Percentiles rank a stretch among this genome's conserved stretches.
phyloP scores from a whole-genome alignment of 1,140 invertebrate species.

The Ceratina australensis region DNA sequence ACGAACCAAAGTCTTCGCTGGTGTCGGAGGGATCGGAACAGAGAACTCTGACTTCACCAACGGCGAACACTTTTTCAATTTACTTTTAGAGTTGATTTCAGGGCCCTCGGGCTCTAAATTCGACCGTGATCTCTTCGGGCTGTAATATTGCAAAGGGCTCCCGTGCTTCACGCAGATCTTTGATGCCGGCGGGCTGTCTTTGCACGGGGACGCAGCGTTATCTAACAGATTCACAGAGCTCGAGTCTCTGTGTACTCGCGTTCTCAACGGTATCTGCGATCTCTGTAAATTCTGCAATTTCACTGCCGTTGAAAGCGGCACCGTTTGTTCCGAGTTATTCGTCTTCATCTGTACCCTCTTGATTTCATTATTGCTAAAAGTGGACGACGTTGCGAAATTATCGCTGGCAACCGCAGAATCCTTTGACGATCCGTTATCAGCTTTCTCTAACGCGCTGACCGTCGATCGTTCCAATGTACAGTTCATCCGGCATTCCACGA shows the following conservation, averaged over 20 bases:
- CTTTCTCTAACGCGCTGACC: not conserved
- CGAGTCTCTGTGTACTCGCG: conserved; percentile 10
- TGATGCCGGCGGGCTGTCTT: conserved; percentile 73
- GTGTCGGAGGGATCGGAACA: not conserved
- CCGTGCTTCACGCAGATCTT: conserved; percentile 37
- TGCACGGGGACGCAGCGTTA: conserved; percentile 72
- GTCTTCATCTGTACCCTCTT: not conserved
- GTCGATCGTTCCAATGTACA: conserved; percentile 4
- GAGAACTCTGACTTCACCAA: not conserved
- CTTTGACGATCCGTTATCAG: not conserved
- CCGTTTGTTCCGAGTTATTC: not conserved
- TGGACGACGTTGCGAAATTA: not conserved
- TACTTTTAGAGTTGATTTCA: conserved; percentile 37
- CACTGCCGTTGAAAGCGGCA: not conserved
- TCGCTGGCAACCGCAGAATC: not conserved
- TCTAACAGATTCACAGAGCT: conserved; percentile 66
- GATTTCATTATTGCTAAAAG: not conserved
- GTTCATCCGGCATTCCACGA: conserved; percentile 24
- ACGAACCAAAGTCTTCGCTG: conserved; percentile 55
- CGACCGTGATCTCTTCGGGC: conserved; percentile 69
- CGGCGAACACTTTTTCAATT: conserved; percentile 60
- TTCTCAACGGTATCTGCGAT: conserved; percentile 24
- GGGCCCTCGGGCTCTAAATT: conserved; percentile 56
- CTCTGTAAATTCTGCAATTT: conserved; percentile 33
- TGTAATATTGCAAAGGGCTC: conserved; percentile 59